Evolutionary conservation across 2,888 invertebrate species (phyloP).

Genomic region (Venustoraphidia nigricollis): DNA sequence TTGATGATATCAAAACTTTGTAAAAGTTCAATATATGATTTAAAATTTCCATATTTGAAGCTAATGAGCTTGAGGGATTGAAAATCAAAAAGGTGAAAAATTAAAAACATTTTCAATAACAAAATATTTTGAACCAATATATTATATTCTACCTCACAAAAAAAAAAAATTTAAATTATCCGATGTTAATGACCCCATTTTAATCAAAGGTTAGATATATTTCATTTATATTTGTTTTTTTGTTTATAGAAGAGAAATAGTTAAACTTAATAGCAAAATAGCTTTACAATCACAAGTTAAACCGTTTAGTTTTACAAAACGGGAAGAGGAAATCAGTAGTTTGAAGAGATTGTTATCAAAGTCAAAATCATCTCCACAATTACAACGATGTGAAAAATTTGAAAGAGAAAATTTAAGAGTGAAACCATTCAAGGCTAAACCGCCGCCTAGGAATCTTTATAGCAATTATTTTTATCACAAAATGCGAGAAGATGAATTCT

Average conservation of each 20-base stretch:
- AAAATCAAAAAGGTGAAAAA: too few relatives aligned
- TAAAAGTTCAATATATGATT: not conserved
- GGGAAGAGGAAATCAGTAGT: conserved; percentile 36
- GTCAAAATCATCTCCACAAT: conserved; percentile 26
- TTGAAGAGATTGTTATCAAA: conserved; percentile 19
- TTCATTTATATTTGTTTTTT: conserved; percentile 5
- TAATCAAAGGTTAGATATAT: not conserved
- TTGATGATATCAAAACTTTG: not conserved
- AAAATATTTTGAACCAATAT: too few relatives aligned
- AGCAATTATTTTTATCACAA: conserved; percentile 54
- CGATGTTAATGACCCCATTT: not conserved
- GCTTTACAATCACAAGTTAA: conserved; percentile 46
- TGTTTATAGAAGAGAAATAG: conserved; percentile 38
- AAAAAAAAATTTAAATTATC: too few relatives aligned
- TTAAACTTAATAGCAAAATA: conserved; percentile 43
- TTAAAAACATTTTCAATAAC: too few relatives aligned
- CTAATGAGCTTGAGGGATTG: too few relatives aligned
- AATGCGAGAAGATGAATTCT: conserved; percentile 56
- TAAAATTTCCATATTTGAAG: not conserved
- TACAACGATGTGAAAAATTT: conserved; percentile 12
- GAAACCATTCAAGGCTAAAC: conserved; percentile 47
- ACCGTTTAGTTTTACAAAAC: conserved; percentile 45
- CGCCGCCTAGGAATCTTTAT: conserved; percentile 53
- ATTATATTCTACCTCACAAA: too few relatives aligned
- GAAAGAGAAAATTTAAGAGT: conserved; percentile 27